Base-by-base conservation (phyloP, 1,140 invertebrate genomes). In the Leucophenga varia region DNA sequence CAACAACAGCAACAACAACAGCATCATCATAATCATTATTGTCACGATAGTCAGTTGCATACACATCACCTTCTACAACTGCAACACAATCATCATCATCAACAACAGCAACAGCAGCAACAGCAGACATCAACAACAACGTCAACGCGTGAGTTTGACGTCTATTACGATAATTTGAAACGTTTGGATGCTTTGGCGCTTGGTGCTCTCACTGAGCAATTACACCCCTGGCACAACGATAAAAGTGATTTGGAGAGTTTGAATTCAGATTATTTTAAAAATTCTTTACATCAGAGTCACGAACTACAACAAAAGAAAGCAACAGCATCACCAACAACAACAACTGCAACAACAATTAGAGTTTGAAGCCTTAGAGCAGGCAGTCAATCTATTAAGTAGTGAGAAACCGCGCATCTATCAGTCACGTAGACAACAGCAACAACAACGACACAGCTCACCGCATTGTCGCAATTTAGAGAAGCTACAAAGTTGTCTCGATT, bases 181-280 rank as follows among this genome's bases (percentile, higher is more conserved):
- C 70, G 72, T 37, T 58, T 75, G 56, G 72, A 75, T 52, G 61
- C 65, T 34, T 39, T 68, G 43, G 59, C 68, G 38, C 43, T 74
- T 54, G 54, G 58, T 7, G 31, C 37, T 13, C 47, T 67, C 7
- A 51, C 52, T 14, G 69, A 70, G 51, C 67, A 70, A 49, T 21
- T 72, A 57, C 69, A 72, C 54, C 69, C 67, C 28, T 75, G 72
- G 72, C 67, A 72, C 36, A 75, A 71, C 57, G 73, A 75, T 48
- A 75, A 74, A 47, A 82, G 81, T 55, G 82, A 83, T 64, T 81
- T 83, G 44, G 81, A 84, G 61, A 84, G 81, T 58, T 76, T 84
- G 40, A 82, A 84, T 58, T 84, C 81, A n/a, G 82, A 83, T 56
- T 84, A 83, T 64, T 81, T 83, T 20, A 79, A 82, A 57, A 82